Base-by-base conservation (phyloP, 2,113 vertebrate genomes). In the Diadophis punctatus region DNA sequence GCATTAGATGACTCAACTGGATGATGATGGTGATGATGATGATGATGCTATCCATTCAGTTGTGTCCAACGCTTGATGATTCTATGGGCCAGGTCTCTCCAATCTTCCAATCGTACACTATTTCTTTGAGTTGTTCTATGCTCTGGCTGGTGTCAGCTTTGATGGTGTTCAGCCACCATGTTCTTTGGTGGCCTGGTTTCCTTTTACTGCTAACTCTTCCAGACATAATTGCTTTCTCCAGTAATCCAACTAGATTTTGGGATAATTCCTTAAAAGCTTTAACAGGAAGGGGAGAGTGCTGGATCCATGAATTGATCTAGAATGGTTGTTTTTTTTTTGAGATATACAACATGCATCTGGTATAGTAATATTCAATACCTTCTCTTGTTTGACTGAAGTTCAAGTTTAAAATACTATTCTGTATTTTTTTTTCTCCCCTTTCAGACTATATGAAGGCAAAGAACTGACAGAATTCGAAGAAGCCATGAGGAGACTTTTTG, bases 381-480 rank as follows among this genome's bases (percentile, higher is more conserved):
- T 58, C 3, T 63, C 1, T 60, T 74, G 8, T 89, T 84, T 14
- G 88, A 89, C 20, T 58, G 27, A 34, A 56, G 51, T 11, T 91
- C 90, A 90, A 49, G 22, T 30, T 90, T 88, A 5, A 90, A 51
- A 39, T 90, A 63, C 91, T 95, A 56, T 56, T 94, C 91, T 89
- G 85, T 94, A 39, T 80, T 80, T 80, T 80, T 46, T 25, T 60
- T 55, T 52, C 96, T 63, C 58, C 96, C 68, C 95, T 85, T 96
- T 84, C 86, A 99, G 99, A 95, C 96, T 99, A 8, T 99, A 99
- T 51, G 99, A 99, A 96, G 99, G 99, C 93, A 99, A 99, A 96
- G 99, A 99, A 96, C 98, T 99, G 97, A 97, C 95, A 0, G 99
- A 99, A 95, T 99, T 99, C 97, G 99, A 99, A 96, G 98, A 99